These are phyloP conservation scores for Mionectes olivaceus DNA, from an alignment of 2,797 vertebrate genomes.

Conservation along the genomic window DNA sequence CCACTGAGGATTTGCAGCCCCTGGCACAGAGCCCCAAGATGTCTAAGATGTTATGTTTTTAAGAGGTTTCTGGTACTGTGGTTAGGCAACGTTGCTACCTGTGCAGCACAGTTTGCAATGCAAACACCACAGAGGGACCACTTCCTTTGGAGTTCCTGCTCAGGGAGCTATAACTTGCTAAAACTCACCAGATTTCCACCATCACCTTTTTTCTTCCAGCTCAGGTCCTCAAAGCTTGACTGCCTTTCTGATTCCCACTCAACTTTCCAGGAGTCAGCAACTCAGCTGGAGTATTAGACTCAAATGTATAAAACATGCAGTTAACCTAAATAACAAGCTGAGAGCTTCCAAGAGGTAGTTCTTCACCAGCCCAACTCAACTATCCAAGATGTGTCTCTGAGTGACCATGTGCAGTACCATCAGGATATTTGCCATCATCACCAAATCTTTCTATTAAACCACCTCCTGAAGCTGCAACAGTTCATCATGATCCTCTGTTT, in stretches of 20 bases:
- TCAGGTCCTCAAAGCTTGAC: not conserved
- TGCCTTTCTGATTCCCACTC: not conserved
- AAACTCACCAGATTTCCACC: not conserved
- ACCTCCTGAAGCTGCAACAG: not conserved
- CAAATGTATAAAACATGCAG: not conserved
- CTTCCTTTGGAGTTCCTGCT: not conserved
- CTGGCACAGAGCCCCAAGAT: not conserved
- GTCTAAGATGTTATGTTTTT: not conserved
- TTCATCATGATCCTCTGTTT: not conserved
- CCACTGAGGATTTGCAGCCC: not conserved
- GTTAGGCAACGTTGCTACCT: rapidly evolving
- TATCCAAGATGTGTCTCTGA: not conserved
- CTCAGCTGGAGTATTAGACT: not conserved
- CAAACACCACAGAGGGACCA: not conserved
- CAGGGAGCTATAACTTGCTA: not conserved
- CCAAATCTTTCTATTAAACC: not conserved
- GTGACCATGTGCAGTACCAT: not conserved
- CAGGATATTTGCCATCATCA: not conserved
- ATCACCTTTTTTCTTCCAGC: not conserved
- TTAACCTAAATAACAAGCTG: conserved; percentile 1
- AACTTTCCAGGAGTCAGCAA: not conserved
- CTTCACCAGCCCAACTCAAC: not conserved
- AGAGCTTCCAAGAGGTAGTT: not conserved
- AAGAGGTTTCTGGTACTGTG: not conserved
- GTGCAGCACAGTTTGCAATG: not conserved